Evolutionary conservation across 1,140 invertebrate genomes (phyloP), one percentile per base, ranked within the genome.

Genomic region (Macrobrachium nipponense): DNA sequence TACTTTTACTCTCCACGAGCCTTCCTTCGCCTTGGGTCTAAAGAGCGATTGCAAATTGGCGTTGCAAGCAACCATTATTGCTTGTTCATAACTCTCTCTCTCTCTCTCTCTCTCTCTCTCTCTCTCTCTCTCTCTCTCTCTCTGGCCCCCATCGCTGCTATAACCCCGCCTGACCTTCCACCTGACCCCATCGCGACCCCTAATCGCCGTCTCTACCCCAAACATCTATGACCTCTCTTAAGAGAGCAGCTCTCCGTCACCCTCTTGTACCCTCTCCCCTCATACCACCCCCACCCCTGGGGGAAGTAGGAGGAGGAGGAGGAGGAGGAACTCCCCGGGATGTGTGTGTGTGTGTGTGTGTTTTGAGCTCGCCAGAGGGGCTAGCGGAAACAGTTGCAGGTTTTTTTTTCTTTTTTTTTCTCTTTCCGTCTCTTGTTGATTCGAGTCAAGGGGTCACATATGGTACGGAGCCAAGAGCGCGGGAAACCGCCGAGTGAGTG

Each of bases 91-190:
- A 43, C 60, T 64, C 61, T 80, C 77, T 80, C 58, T 64, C 61
- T 80, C 58, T 62, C 23, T 64, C 61, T 80, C 43, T 51, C 43
- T 77, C 43, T 77, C 75, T 51, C 43, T 77, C 75, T 51, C 59
- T 62, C 58, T 27, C 59, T 61, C 59, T 64, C 62, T 68, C 62
- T 36, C 60, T 5, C 43, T 20, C 43, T 36, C 51, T 77, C 43
- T 51, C 43, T 51, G 18, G 14, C 3, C 73, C 51, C 75, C 51
- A 44, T 77, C 75, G 36, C 76, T 78, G 36, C 76, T 78, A 27
- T 20, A 15, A 51, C 72, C 36, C 72, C 36, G 17, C 36, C 20
- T 44, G 43, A 51, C 36, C 36, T 44, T 14, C 36, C n/a, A 43
- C 58, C 27, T 18, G 15, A 15, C 36, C 17, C 15, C 20, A 43